phyloP scores from a whole-genome alignment of 1,140 invertebrate species.

The Paracyclopina nana region DNA sequence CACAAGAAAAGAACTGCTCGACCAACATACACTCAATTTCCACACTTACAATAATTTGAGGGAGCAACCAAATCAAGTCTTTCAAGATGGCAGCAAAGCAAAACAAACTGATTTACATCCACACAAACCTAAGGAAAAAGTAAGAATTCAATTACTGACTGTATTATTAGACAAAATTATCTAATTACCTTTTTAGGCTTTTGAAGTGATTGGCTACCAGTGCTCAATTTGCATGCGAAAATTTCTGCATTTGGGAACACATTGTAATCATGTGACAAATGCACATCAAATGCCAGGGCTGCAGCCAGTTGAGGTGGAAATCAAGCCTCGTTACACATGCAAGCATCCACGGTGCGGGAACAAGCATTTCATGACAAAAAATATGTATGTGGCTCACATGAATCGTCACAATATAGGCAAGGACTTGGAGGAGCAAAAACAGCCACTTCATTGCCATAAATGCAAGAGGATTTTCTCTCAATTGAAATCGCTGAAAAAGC shows the following conservation, averaged over 20 bases:
- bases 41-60: constrained; percentile 3
- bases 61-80: background rate
- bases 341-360: background rate
- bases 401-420: constrained; percentile 1
- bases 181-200: no score
- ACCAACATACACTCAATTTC: background rate
- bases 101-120: background rate
- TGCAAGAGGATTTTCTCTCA: background rate
- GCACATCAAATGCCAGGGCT: background rate
- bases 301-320: background rate
- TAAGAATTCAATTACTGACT: no score
- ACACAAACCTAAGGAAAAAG: background rate
- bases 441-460: constrained; percentile 2
- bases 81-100: background rate
- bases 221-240: background rate
- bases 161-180: no score
- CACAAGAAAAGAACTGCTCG: background rate
- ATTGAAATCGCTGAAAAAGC: constrained; percentile 1
- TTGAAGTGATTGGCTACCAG: background rate
- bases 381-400: background rate
- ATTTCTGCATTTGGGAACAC: background rate
- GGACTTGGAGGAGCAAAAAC: background rate
- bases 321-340: background rate
- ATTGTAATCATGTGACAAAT: constrained; percentile 1
- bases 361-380: constrained; percentile 1